Evolutionary conservation across 2,113 vertebrate species (phyloP).

Genomic region (Corythaeola cristata): DNA sequence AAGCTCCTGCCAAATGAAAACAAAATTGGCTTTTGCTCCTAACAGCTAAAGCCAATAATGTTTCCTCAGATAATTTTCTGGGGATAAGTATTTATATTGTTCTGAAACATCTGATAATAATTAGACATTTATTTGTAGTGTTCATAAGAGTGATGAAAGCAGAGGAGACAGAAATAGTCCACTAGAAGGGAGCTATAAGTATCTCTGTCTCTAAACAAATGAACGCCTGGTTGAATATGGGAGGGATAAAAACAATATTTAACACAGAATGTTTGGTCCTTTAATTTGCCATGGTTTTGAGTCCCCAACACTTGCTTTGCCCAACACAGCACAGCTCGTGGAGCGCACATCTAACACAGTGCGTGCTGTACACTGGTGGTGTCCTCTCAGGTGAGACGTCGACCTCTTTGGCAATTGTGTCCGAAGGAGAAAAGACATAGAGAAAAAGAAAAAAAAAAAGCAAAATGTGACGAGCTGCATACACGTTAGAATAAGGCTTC

Average conservation of each 20-base stretch:
- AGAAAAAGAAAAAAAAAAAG: background rate
- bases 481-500: background rate
- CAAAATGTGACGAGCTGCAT: background rate
- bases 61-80: slow-evolving; percentile 74
- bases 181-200: slow-evolving; percentile 6
- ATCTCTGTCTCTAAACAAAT: slow-evolving; percentile 30
- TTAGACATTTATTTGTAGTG: slow-evolving; percentile 81
- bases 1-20: slow-evolving; percentile 55
- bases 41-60: slow-evolving; percentile 58
- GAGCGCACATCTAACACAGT: background rate
- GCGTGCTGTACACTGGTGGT: background rate
- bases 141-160: slow-evolving; percentile 34
- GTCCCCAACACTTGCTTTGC: background rate
- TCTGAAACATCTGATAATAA: slow-evolving; percentile 84
- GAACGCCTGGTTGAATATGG: background rate
- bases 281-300: background rate
- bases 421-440: background rate
- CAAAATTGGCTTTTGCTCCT: slow-evolving; percentile 64
- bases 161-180: slow-evolving; percentile 41
- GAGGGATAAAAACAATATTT: background rate
- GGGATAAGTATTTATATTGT: slow-evolving; percentile 74
- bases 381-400: background rate
- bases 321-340: background rate
- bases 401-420: background rate
- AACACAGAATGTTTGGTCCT: background rate